Base-by-base conservation (phyloP, 2,888 invertebrate genomes). In the Branchipolynoe longqiensis region DNA sequence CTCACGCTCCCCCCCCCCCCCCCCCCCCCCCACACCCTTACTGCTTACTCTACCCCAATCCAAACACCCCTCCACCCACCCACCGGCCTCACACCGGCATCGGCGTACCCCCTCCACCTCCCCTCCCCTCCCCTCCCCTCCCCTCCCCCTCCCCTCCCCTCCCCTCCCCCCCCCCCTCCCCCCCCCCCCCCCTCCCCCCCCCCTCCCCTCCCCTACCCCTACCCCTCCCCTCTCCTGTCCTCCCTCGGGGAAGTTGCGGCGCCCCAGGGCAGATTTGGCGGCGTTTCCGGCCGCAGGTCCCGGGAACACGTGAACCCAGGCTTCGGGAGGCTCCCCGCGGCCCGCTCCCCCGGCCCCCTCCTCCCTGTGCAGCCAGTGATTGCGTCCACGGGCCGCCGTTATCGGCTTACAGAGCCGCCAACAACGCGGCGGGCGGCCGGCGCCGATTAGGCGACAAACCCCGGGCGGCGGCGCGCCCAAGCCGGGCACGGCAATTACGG, bases 401-500 rank as follows among this genome's bases (percentile, higher is more conserved):
- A 69, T 69, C 69, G 69, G 69, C 69, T 69, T 69, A 69, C 69
- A 2, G 69, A 33, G 22, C 14, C 69, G 69, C 38, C 69, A 69
- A 69, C 69, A 69, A 69, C 62, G 62, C 62, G 69, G 36, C 22
- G 22, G 69, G 69, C 38, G 69, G 36, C 18, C 36, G 36, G 33
- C 36, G 36, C 14, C 69, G 69, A 69, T 69, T 69, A 69, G 69
- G 1, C 8, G 8, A 3, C 69, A 69, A 69, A 69, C 36, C 36
- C 69, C 38, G 69, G 33, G 38, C 69, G 38, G 36, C 36, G 38
- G 8, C 0, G 36, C 36, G 38, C 36, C 0, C 36, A 4, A 31
- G 25, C 36, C 36, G 36, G 14, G 69, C 36, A 12, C 69, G 69
- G 36, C 69, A 69, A 69, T 69, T 69, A 69, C 22, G n/a, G 69